A percentile compares a stretch with the other conserved stretches of the same genome.
Conservation (phyloP, 2,888 invertebrate genomes). For the Leptothorax acervorum region DNA sequence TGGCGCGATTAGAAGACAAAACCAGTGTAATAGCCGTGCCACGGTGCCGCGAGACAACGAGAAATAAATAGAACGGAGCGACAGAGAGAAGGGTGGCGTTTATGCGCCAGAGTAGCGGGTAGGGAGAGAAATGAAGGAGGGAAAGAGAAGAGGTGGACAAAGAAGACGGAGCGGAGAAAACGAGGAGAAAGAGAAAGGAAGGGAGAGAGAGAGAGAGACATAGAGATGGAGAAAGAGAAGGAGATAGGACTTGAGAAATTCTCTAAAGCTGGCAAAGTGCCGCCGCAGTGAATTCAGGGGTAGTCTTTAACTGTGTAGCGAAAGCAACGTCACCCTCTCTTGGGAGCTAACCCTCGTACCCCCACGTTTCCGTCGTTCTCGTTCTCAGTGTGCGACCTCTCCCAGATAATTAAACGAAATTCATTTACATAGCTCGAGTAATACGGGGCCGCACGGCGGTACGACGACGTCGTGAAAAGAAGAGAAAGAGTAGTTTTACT, state of each 20-base stretch:
- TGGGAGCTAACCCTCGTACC: constrained; percentile 66
- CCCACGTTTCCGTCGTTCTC: constrained; percentile 65
- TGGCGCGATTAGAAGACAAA: constrained; percentile 54
- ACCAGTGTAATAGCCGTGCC: constrained; percentile 45
- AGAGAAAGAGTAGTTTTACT: constrained; percentile 45
- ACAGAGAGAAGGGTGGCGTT: constrained; percentile 22
- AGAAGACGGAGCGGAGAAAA: constrained; percentile 7
- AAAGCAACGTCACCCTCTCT: constrained; percentile 66
- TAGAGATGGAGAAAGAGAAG: background rate
- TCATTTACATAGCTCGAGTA: constrained; percentile 85
- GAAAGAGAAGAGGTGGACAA: constrained; percentile 26
- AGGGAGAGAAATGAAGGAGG: background rate
- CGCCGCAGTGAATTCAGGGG: constrained; percentile 78
- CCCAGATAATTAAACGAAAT: constrained; percentile 85
- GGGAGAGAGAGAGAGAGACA: background rate
- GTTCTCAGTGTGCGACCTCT: constrained; percentile 57
- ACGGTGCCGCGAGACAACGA: constrained; percentile 52
- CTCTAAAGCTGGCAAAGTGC: constrained; percentile 74
- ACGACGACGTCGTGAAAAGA: constrained; percentile 44
- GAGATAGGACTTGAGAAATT: constrained; percentile 62
- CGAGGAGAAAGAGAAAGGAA: background rate
- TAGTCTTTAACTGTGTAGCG: constrained; percentile 75
- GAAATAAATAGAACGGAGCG: constrained; percentile 47
- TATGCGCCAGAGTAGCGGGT: background rate
- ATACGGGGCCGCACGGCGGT: constrained; percentile 76